Base-by-base conservation (phyloP, 2,888 invertebrate genomes). In the Zaprionus obscuricornis region DNA sequence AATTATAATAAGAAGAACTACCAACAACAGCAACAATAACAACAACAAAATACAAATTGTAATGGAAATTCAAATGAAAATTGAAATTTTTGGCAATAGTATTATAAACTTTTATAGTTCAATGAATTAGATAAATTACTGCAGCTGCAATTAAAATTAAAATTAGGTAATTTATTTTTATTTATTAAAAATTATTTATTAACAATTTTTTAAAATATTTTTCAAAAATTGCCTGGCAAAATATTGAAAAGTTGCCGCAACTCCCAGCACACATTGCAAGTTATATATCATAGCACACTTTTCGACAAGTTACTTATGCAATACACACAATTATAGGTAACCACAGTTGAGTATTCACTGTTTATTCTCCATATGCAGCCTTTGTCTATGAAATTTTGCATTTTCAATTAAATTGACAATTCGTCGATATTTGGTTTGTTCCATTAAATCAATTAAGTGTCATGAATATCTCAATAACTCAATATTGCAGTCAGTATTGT, bases 381-480 rank as follows among this genome's bases (percentile, higher is more conserved):
- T 26, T 46, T 33, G 36, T 3, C n/a, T n/a, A n/a, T n/a, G n/a
- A n/a, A n/a, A 63, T 42, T 3, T 18, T 46, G 7, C 18, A 34
- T 40, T 55, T 13, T 11, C 31, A 11, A 56, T 40, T n/a, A n/a
- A n/a, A n/a, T 46, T 10, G 49, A 51, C 31, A 49, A 27, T 7
- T 52, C 5, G 27, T n/a, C 49, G 27, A 36, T 49, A 36, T 42
- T 36, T 43, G 49, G 52, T 27, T 33, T 31, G 63, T 10, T 10
- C 74, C 45, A 33, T 83, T 67, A 76, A 59, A 69, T 75, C 74
- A 70, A 79, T 78, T 83, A 67, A 67, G 70, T 63, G 58, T 10
- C 22, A 74, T 84, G 52, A 81, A 78, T 78, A 84, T 77, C 64
- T 67, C 58, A 78, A 65, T 50, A 58, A 60, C 16, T 37, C 54